phyloP scores from a whole-genome alignment of 2,797 vertebrate genomes.

The Meriones psammophilus region DNA sequence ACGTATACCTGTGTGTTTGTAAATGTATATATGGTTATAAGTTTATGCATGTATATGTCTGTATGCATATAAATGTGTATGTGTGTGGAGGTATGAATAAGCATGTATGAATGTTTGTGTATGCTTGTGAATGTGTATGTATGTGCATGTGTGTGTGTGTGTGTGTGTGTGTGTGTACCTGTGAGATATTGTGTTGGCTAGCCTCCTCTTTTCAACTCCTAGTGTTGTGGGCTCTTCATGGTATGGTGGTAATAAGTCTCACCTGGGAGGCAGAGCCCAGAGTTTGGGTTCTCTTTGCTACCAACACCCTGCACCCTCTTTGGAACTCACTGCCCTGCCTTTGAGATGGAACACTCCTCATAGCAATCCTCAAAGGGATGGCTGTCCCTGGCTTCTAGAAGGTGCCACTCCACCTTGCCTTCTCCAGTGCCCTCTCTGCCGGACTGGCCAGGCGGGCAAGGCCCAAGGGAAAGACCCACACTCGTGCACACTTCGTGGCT shows the following conservation, averaged over 20 bases:
- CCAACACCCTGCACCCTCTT: neutral
- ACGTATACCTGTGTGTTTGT: neutral
- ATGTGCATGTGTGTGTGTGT: neutral
- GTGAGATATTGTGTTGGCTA: neutral
- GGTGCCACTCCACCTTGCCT: too few species aligned
- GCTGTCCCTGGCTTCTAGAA: neutral
- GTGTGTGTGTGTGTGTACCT: neutral
- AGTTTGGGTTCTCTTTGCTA: neutral
- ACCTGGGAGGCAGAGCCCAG: neutral
- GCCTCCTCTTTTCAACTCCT: neutral
- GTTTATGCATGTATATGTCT: neutral
- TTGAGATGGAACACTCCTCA: neutral
- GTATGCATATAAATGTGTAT: neutral
- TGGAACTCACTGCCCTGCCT: neutral
- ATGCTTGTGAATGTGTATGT: neutral
- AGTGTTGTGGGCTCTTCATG: neutral
- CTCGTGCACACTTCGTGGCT: neutral
- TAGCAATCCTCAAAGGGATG: too few species aligned
- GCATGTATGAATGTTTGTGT: neutral
- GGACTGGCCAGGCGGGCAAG: neutral
- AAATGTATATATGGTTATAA: neutral
- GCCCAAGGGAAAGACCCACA: fast-evolving
- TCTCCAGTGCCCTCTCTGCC: neutral
- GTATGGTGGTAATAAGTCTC: neutral
- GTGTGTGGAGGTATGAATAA: too few species aligned